These are phyloP conservation scores for Phalacrocorax pelagicus DNA, from an alignment of 2,113 vertebrate species.

Conservation along the genomic window DNA sequence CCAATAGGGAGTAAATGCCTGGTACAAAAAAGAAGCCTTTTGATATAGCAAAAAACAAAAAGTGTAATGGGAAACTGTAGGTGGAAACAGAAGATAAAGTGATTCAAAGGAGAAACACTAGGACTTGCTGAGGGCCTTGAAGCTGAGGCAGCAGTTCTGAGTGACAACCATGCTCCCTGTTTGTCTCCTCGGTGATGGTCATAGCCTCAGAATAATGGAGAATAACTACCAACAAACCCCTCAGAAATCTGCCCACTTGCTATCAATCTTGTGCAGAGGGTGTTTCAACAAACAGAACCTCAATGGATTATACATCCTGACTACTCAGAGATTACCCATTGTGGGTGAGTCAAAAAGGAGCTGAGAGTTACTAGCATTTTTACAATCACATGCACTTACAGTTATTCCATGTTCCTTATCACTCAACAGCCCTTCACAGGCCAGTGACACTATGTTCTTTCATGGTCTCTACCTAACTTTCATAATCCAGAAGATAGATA, in stretches of 20 bases:
- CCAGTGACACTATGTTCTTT: background rate
- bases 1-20: background rate
- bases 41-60: background rate
- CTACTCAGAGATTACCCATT: background rate
- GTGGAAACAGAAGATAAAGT: background rate
- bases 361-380: background rate
- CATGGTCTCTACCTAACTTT: background rate
- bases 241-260: background rate
- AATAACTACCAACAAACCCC: background rate
- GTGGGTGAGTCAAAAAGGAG: background rate
- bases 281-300: background rate
- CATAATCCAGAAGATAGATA: background rate
- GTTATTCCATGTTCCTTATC: background rate
- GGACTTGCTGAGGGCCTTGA: background rate
- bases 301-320: background rate
- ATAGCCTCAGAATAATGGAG: background rate
- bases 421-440: background rate
- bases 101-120: background rate
- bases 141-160: background rate
- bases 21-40: background rate
- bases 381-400: background rate
- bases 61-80: background rate
- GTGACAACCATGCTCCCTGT: background rate
- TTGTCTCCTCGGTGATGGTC: background rate
- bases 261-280: background rate